Percentiles rank a stretch among this genome's conserved stretches.
These are phyloP conservation scores for Chrysopa pallens DNA, from an alignment of 1,140 invertebrate species.

Conservation along the genomic window DNA sequence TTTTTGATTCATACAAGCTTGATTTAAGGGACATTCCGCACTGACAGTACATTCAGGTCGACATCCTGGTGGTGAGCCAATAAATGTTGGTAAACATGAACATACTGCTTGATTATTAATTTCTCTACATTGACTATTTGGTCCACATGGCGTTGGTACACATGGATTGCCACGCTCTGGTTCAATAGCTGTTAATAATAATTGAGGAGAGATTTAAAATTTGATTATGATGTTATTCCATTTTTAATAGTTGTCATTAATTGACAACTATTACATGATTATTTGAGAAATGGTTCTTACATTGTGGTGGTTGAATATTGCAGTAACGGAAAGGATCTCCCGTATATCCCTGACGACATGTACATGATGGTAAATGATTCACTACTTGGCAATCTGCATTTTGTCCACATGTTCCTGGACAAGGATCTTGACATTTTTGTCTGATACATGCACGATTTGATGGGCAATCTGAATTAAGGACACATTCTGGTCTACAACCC, in stretches of 20 bases:
- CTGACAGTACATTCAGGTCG: slow-evolving; percentile 49
- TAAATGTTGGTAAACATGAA: slow-evolving; percentile 37
- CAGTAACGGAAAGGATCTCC: slow-evolving; percentile 44
- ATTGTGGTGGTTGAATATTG: slow-evolving; percentile 27
- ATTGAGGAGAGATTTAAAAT: slow-evolving; percentile 6
- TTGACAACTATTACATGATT: too few species aligned
- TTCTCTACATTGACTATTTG: slow-evolving; percentile 40
- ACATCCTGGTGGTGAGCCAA: slow-evolving; percentile 39
- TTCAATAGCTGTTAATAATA: slow-evolving; percentile 11
- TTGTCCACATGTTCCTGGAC: slow-evolving; percentile 43
- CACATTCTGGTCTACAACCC: slow-evolving; percentile 49
- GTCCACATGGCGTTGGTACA: slow-evolving; percentile 42
- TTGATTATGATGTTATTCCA: background rate
- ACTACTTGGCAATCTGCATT: slow-evolving; percentile 42
- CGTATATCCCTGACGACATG: slow-evolving; percentile 34
- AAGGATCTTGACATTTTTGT: slow-evolving; percentile 46
- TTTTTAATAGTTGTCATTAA: too few species aligned
- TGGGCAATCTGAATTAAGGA: slow-evolving; percentile 41
- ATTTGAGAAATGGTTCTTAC: slow-evolving; percentile 24
- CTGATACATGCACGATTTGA: slow-evolving; percentile 38
- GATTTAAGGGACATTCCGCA: slow-evolving; percentile 38
- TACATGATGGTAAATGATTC: slow-evolving; percentile 38
- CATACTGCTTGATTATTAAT: slow-evolving; percentile 36
- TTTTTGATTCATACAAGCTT: slow-evolving; percentile 43
- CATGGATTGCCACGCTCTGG: slow-evolving; percentile 27